Base-by-base conservation (phyloP, 2,797 vertebrate species). In the Remorina albescens region DNA sequence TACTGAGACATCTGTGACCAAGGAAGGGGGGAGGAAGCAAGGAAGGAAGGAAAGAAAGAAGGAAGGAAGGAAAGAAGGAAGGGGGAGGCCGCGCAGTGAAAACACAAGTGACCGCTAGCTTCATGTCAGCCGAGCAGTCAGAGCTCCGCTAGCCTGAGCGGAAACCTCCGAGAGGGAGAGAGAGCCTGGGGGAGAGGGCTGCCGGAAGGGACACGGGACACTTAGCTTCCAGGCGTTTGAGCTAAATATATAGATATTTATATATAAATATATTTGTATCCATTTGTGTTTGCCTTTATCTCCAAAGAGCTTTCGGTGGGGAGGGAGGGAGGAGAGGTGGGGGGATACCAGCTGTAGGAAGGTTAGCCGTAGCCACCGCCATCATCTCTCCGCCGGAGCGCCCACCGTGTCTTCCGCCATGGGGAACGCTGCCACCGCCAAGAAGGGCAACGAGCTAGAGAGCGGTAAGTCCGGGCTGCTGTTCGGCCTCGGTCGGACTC, bases 391-490 rank as follows among this genome's bases (percentile, higher is more conserved):
- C 76, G 82, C 81, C 87, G 84, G 84, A 88, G 90, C 92, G 81
- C 79, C 69, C 85, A 83, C 86, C 84, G 93, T 88, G 92, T 93
- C 92, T 93, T 93, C 94, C 94, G 80, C 90, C 92, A 97, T 98
- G 97, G 97, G 97, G 83, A 98, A 98, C 96, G 95, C 97, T 75
- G 97, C 97, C 81, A 95, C 97, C 85, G 96, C 97, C 95, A 97
- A 97, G 95, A 97, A 98, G 93, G 97, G 97, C 95, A 96, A 97
- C 96, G 97, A 98, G 95, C 95, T 98, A 73, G 97, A 98, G 94
- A 98, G 97, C 95, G 97, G 97, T 97, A 94, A 97, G 96, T 94
- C 51, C 39, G 18, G 13, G 19, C 37, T 42, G 46, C 18, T 66
- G 5, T 46, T 76, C 19, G 42, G 25, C 46, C 23, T 64, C 58